Evolutionary conservation across 2,113 vertebrate genomes (phyloP).

Genomic region (Lepisosteus oculatus): DNA sequence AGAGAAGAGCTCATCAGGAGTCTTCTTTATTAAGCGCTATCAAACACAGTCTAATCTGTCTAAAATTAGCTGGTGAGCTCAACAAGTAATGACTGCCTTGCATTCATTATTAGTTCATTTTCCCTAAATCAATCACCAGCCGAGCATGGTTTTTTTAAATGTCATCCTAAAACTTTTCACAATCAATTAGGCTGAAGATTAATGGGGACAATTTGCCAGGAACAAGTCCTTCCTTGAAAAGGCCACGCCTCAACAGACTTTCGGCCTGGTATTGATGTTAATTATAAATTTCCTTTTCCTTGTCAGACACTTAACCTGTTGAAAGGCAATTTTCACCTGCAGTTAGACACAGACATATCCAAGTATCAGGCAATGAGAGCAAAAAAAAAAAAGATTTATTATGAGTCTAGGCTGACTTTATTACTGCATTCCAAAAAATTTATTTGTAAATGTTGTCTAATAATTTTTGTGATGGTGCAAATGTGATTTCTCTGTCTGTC

Average conservation of each 20-base stretch:
- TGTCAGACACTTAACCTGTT: slow-evolving; percentile 56
- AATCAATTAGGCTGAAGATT: slow-evolving; percentile 77
- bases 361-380: neutral
- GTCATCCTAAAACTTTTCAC: slow-evolving; percentile 76
- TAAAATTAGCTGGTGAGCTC: slow-evolving; percentile 62
- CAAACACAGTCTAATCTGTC: slow-evolving; percentile 67
- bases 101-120: slow-evolving; percentile 70
- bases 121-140: slow-evolving; percentile 67
- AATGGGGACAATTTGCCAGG: slow-evolving; percentile 73
- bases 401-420: too few relatives aligned
- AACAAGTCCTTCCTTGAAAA: slow-evolving; percentile 60
- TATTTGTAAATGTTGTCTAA: neutral
- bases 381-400: neutral
- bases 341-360: neutral
- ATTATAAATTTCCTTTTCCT: slow-evolving; percentile 54
- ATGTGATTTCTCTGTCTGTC: neutral
- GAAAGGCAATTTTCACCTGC: slow-evolving; percentile 39
- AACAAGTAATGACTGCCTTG: slow-evolving; percentile 64
- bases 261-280: slow-evolving; percentile 50
- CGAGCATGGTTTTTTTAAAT: slow-evolving; percentile 65
- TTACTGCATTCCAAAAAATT: too few relatives aligned
- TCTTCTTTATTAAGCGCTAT: slow-evolving; percentile 62
- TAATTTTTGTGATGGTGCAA: neutral
- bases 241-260: slow-evolving; percentile 52
- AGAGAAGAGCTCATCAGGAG: slow-evolving; percentile 31